Conservation (phyloP, 2,113 vertebrate species). For the Chaetodon auriga region DNA sequence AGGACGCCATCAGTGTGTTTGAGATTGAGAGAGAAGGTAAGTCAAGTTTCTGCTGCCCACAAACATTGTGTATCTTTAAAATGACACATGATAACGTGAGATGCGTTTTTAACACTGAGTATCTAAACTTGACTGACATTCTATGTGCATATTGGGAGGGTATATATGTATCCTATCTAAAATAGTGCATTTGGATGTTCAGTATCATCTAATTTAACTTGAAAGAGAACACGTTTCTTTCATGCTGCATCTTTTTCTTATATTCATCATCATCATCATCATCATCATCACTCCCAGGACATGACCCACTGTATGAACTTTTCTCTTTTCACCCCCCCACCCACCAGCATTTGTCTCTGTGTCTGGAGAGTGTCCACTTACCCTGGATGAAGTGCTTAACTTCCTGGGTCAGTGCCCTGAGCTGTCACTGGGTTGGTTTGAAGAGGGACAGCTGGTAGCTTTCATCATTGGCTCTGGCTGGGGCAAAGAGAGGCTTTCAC, state of each 20-base stretch:
- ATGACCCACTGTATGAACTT: slow-evolving; percentile 1
- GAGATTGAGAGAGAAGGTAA: slow-evolving; percentile 87
- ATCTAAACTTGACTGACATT: background rate
- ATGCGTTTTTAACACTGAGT: background rate
- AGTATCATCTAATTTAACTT: slow-evolving; percentile 4
- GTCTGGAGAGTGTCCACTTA: slow-evolving; percentile 86
- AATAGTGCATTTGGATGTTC: background rate
- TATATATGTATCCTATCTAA: background rate
- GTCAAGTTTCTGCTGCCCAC: slow-evolving; percentile 1
- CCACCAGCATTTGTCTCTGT: slow-evolving; percentile 85
- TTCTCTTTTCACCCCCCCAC: background rate
- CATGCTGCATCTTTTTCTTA: background rate
- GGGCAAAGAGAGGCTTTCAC: slow-evolving; percentile 84
- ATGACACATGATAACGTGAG: background rate
- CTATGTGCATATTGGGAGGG: background rate
- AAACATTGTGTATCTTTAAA: too few relatives aligned
- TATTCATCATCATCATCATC: background rate
- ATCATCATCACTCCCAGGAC: background rate
- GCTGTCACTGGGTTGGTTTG: slow-evolving; percentile 87
- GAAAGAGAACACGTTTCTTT: background rate
- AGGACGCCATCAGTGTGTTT: slow-evolving; percentile 87
- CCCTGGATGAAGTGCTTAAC: slow-evolving; percentile 83
- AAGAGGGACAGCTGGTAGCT: slow-evolving; percentile 86
- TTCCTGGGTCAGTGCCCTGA: slow-evolving; percentile 85
- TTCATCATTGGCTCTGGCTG: slow-evolving; percentile 88